A percentile compares a stretch with the other conserved stretches of the same genome.
These are phyloP conservation scores for Alectoris magna DNA, from an alignment of 2,797 vertebrate species.

Conservation along the genomic window DNA sequence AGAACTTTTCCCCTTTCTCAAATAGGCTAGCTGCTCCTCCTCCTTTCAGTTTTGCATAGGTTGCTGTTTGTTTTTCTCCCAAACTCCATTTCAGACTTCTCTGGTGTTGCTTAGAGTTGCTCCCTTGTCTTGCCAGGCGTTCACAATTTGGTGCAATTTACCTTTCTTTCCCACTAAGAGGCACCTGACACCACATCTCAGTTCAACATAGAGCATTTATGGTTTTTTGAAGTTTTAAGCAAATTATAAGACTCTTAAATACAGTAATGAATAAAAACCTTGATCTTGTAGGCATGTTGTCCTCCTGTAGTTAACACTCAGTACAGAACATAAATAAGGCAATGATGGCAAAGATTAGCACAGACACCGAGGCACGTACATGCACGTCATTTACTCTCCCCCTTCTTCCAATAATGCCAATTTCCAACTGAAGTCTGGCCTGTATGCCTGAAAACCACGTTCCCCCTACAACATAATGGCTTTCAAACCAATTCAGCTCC, in stretches of 20 bases:
- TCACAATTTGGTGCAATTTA: neutral
- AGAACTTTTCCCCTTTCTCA: neutral
- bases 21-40: neutral
- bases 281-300: neutral
- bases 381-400: neutral
- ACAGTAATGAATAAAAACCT: neutral
- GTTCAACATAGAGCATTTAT: neutral
- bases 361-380: neutral
- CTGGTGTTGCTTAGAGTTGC: neutral
- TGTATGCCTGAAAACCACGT: neutral
- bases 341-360: neutral
- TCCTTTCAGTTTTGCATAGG: neutral
- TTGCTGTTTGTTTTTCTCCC: neutral
- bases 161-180: neutral
- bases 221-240: neutral
- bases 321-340: neutral
- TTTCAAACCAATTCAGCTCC: slow-evolving; percentile 7
- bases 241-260: neutral
- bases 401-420: neutral
- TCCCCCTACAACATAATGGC: neutral
- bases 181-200: neutral
- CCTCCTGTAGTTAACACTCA: neutral
- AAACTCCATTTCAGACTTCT: neutral
- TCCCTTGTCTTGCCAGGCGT: neutral
- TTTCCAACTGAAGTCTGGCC: neutral